phyloP scores from a whole-genome alignment of 2,113 vertebrate genomes.

The Rhagologus leucostigma region DNA sequence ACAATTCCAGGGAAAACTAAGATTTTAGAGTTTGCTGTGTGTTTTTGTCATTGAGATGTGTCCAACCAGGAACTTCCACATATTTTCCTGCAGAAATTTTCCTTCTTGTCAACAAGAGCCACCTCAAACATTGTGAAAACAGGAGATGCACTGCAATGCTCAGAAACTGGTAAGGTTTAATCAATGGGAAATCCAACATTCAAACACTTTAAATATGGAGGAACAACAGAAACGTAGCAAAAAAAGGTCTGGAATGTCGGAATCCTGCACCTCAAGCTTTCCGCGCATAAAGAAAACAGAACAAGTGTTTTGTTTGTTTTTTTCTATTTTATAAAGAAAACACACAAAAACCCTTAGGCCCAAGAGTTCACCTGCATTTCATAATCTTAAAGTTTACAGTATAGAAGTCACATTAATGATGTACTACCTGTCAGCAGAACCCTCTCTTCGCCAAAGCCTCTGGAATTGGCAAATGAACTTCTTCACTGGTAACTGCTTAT shows the following conservation, averaged over 20 bases:
- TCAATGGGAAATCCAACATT: conserved; percentile 20
- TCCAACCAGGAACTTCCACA: not conserved
- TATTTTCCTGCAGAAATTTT: not conserved
- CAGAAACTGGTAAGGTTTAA: conserved; percentile 37
- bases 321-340: conserved; percentile 61
- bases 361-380: conserved; percentile 66
- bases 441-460: conserved; percentile 15
- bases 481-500: not conserved
- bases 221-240: not conserved
- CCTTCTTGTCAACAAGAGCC: not conserved
- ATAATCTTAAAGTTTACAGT: conserved; percentile 59
- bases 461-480: not conserved
- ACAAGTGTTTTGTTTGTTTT: conserved; percentile 47
- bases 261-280: conserved; percentile 37
- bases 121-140: not conserved
- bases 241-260: conserved; percentile 44
- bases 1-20: not conserved
- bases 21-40: not conserved
- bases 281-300: conserved; percentile 52
- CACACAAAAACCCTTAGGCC: conserved; percentile 62
- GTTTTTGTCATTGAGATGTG: rapidly evolving
- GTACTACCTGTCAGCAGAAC: conserved; percentile 62
- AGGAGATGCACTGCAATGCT: not conserved
- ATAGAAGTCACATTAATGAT: conserved; percentile 62
- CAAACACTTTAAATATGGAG: conserved; percentile 42